A percentile compares a stretch with the other conserved stretches of the same genome.
Evolutionary conservation across 2,888 invertebrate genomes (phyloP).

Genomic region (Platycnemis pennipes): DNA sequence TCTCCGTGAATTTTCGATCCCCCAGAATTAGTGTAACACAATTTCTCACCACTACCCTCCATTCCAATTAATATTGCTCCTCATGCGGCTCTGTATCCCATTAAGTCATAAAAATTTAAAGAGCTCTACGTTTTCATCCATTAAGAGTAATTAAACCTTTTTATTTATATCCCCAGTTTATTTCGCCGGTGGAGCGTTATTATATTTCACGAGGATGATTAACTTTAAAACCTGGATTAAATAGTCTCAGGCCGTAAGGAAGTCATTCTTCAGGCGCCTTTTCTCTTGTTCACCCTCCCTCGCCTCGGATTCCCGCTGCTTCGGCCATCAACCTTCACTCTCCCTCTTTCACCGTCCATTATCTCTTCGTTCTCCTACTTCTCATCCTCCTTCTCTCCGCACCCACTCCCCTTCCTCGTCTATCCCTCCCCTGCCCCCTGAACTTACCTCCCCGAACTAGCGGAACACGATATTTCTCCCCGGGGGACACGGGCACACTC

Average conservation of each 20-base stretch:
- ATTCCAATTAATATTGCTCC: too few species aligned
- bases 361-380: background rate
- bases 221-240: background rate
- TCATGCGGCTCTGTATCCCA: too few species aligned
- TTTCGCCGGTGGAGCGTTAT: background rate
- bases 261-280: conserved; percentile 4
- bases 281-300: too few species aligned
- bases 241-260: background rate
- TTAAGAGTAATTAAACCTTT: background rate
- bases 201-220: background rate
- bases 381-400: background rate
- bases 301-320: background rate
- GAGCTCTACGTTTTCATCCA: background rate
- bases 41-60: too few species aligned
- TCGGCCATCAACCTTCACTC: background rate
- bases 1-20: too few species aligned
- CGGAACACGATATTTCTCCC: conserved; percentile 62
- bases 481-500: background rate
- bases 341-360: background rate
- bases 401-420: too few species aligned
- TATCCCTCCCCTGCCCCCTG: too few species aligned
- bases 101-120: too few species aligned
- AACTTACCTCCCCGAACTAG: background rate
- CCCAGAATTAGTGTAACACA: too few species aligned
- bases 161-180: background rate